Percentiles rank a stretch among this genome's conserved stretches.
Evolutionary conservation across 2,113 vertebrate genomes (phyloP).

Genomic region (Catharus bicknelli): DNA sequence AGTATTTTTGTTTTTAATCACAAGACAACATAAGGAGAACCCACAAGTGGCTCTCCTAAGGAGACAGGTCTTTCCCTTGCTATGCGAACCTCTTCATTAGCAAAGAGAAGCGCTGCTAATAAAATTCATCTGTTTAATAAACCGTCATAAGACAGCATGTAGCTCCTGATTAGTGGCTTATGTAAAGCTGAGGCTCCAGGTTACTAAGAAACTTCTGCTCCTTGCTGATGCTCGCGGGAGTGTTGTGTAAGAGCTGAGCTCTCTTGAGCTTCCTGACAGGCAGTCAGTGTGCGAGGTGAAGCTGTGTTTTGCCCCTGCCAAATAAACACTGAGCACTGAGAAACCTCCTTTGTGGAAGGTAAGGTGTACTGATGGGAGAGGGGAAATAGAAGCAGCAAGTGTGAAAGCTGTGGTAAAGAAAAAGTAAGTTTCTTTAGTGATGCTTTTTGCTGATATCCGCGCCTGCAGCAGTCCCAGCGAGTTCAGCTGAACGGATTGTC

Average conservation of each 20-base stretch:
- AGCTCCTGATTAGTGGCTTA: neutral
- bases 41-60: neutral
- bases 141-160: neutral
- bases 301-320: neutral
- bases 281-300: neutral
- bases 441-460: neutral
- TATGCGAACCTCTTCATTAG: neutral
- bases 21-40: neutral
- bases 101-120: neutral
- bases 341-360: neutral
- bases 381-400: neutral
- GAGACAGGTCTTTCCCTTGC: neutral
- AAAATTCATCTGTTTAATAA: neutral
- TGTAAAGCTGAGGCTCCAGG: neutral
- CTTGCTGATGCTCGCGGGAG: neutral
- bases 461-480: neutral
- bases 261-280: neutral
- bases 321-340: neutral
- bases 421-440: neutral
- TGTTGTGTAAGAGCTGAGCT: neutral
- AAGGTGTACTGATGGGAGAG: neutral
- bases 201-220: slow-evolving; percentile 12
- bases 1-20: neutral
- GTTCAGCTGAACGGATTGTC: neutral
- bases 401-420: neutral